phyloP scores from a whole-genome alignment of 2,797 vertebrate species.

The Tokudaia muenninki region DNA sequence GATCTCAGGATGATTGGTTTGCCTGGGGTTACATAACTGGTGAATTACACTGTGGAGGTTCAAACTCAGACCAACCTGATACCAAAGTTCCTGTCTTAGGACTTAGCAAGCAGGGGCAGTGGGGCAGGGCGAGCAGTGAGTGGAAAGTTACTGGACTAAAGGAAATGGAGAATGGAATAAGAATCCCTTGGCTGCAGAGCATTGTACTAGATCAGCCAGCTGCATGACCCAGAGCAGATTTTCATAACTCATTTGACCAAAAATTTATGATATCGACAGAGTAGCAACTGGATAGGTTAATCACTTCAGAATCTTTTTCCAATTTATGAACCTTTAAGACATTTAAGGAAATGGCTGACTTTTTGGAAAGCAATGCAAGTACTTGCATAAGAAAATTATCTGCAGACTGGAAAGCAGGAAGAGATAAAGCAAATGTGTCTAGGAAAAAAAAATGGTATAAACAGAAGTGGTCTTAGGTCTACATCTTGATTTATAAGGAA shows the following conservation, averaged over 20 bases:
- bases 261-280: neutral
- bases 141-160: neutral
- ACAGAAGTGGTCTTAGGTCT: neutral
- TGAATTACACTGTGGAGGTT: neutral
- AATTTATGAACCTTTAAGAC: neutral
- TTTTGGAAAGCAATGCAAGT: conserved; percentile 52
- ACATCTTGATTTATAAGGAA: neutral
- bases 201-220: neutral
- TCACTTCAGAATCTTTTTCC: conserved; percentile 32
- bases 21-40: neutral
- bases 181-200: neutral
- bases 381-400: neutral
- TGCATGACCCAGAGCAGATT: neutral
- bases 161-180: neutral
- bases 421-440: neutral
- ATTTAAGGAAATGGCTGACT: neutral
- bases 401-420: conserved; percentile 24
- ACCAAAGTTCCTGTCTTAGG: neutral
- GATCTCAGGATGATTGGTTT: neutral
- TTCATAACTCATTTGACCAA: neutral
- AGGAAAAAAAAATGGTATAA: neutral
- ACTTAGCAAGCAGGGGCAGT: neutral
- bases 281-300: neutral
- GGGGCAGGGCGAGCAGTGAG: no score
- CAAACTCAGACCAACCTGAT: neutral